phyloP scores from a whole-genome alignment of 2,797 vertebrate species.

The Gephyroberyx darwinii region DNA sequence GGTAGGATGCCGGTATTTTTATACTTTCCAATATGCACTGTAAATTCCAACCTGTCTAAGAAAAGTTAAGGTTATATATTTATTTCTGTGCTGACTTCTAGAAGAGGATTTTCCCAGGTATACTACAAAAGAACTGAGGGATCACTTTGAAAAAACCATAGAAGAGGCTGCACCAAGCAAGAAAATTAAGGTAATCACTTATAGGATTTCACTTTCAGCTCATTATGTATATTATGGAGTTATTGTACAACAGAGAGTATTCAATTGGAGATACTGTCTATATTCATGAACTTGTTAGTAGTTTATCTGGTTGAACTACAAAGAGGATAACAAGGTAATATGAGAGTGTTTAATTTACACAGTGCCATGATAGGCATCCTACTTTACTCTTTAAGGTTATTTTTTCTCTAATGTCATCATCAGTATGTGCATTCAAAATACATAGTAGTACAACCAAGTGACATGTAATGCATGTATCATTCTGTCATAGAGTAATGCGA shows the following conservation, averaged over 20 bases:
- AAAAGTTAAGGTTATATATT: constrained; percentile 4
- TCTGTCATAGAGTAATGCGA: not conserved
- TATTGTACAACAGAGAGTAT: not conserved
- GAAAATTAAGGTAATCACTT: constrained; percentile 86
- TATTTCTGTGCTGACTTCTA: constrained; percentile 48
- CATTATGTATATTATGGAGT: not conserved
- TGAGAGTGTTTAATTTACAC: not conserved
- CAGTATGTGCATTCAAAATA: constrained; percentile 1
- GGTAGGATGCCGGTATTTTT: constrained; percentile 53
- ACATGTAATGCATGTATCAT: constrained; percentile 5
- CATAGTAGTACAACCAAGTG: not conserved
- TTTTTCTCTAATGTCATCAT: constrained; percentile 8
- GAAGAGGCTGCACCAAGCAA: constrained; percentile 86
- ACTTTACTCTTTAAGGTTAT: not conserved
- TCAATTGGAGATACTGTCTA: constrained; percentile 5
- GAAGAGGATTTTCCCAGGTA: constrained; percentile 89
- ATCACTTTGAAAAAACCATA: constrained; percentile 91
- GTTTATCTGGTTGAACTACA: constrained; percentile 9
- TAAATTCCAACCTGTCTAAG: constrained; percentile 1
- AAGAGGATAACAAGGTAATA: not conserved
- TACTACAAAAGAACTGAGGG: constrained; percentile 91
- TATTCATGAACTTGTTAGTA: not conserved
- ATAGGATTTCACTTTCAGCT: not conserved
- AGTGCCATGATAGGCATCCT: constrained; percentile 10
- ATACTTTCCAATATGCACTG: not conserved